Conservation (phyloP, 1,140 invertebrate genomes). For the Drosophila sulfurigaster region DNA sequence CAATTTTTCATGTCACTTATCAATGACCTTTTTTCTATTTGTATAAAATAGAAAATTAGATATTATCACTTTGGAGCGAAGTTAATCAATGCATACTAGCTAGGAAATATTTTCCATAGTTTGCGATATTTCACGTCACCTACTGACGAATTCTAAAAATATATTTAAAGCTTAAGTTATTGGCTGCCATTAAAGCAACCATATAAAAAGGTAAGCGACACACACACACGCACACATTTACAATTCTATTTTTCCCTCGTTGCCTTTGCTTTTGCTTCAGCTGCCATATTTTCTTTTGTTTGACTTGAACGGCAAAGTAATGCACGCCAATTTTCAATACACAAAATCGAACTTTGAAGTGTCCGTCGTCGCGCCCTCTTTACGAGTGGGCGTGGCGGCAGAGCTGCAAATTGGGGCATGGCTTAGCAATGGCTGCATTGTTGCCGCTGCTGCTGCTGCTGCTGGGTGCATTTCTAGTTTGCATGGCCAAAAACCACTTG, state of each 20-base stretch:
- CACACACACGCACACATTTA: conserved; percentile 7
- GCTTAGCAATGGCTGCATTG: conserved; percentile 17
- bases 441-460: conserved; percentile 19
- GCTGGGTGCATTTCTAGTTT: conserved; percentile 64
- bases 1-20: no score
- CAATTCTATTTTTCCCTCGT: background rate
- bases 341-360: conserved; percentile 79
- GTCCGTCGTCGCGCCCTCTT: conserved; percentile 41
- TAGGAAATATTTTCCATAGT: no score
- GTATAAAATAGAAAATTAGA: no score
- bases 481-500: conserved; percentile 72
- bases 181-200: conserved; percentile 44
- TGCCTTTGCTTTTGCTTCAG: background rate
- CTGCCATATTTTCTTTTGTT: conserved; percentile 12
- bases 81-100: no score
- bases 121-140: background rate
- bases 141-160: background rate
- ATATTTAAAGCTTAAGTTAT: conserved; percentile 3
- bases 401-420: conserved; percentile 15
- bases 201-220: conserved; percentile 23
- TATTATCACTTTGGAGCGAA: no score
- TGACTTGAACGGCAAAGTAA: conserved; percentile 52
- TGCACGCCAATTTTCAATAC: conserved; percentile 78
- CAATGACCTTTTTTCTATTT: no score
- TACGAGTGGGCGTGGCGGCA: conserved; percentile 16